Evolutionary conservation across 2,888 invertebrate species (phyloP), one percentile per base, ranked within the genome.

Genomic region (Drosophila neutralis): DNA sequence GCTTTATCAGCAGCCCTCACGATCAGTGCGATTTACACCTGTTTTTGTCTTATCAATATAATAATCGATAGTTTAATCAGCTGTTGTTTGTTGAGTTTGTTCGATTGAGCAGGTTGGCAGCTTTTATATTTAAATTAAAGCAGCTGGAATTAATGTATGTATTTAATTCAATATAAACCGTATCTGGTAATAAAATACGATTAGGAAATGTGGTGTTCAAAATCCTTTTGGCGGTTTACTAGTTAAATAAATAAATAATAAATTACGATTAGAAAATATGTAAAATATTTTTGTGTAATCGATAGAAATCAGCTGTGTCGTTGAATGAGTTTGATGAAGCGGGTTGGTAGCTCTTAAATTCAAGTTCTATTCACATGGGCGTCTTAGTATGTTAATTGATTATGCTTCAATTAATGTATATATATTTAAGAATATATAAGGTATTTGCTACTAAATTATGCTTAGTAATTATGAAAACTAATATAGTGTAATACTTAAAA

Each of bases 1-100:
- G 36, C 31, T 31, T 78, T 75, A 71, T 78, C 75, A 71, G 36
- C 52, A 18, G 33, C 53, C 56, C 21, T 33, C 38, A 61, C 64
- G 64, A 71, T 70, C 66, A 54, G 33, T 36, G 33, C 49, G 49
- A 53, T 31, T 38, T 18, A 67, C 71, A 78, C 69, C 54, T 68
- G 68, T 68, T 65, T 24, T 7, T 66, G 27, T n/a, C 10, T 35
- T 27, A 10, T 8, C 2, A 0, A 4, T 2, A 13, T 10, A 33
- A 10, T 31, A 15, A 57, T 42, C 68, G 68, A 56, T 66, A 35
- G 18, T 8, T 29, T 7, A 40, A 68, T 10, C 56, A 40, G 67
- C 40, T 56, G 67, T 21, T 24, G 31, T 15, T 61, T 4, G 15
- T 27, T 24, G 24, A 24, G 10, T 27, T 21, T 11, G 1, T 18